A percentile compares a stretch with the other conserved stretches of the same genome.
These are phyloP conservation scores for Ophonus ardosiacus DNA, from an alignment of 2,888 invertebrate species.

Conservation along the genomic window DNA sequence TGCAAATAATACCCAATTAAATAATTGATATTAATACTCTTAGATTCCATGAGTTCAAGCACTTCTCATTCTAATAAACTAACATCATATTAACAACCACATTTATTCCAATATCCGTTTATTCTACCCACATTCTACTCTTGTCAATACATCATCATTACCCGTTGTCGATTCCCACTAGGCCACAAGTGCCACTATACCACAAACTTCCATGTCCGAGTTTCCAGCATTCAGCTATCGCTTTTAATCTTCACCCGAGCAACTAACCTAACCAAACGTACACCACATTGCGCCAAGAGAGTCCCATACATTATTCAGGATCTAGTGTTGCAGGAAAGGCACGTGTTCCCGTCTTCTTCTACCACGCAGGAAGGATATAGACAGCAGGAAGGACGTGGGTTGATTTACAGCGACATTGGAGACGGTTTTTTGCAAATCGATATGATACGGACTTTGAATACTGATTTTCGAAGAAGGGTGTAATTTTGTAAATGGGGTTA, in stretches of 20 bases:
- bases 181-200: neutral
- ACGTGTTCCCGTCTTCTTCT: neutral
- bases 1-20: no score
- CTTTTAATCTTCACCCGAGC: slow-evolving; percentile 20
- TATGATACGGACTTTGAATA: neutral
- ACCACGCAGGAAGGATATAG: neutral
- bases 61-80: neutral
- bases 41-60: neutral
- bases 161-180: neutral
- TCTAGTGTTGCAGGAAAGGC: neutral
- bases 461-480: neutral
- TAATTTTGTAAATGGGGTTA: neutral
- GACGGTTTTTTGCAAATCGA: neutral
- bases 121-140: neutral
- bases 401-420: neutral
- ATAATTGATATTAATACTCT: no score
- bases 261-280: slow-evolving; percentile 35
- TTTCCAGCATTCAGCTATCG: neutral
- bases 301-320: slow-evolving; percentile 34
- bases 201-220: neutral
- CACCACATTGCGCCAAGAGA: slow-evolving; percentile 22
- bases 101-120: neutral
- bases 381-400: neutral
- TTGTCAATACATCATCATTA: neutral
- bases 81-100: neutral